phyloP scores from a whole-genome alignment of 1,140 invertebrate species.

The Planococcus citri region DNA sequence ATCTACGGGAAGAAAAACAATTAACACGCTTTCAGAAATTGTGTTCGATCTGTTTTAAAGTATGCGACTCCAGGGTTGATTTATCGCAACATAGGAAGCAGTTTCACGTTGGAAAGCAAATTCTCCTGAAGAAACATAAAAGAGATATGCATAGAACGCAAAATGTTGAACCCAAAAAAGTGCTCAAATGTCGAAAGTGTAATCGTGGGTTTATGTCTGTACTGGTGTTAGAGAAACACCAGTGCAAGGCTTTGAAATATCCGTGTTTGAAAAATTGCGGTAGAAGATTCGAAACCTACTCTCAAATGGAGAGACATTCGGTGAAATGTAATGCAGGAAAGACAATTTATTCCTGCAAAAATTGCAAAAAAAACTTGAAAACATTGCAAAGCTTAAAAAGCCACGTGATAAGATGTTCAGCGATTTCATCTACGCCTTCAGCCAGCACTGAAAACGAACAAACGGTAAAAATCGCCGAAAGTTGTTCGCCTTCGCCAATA shows the following conservation, averaged over 20 bases:
- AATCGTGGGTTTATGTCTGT: neutral
- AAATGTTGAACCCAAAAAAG: neutral
- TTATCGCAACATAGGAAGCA: too few species aligned
- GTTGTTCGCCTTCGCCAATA: too few species aligned
- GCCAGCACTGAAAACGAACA: too few species aligned
- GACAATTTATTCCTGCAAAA: neutral
- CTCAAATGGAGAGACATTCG: neutral
- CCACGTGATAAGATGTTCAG: neutral
- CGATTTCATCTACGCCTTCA: too few species aligned
- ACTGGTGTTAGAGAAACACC: neutral
- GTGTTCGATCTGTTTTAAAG: neutral
- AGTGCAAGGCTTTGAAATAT: neutral
- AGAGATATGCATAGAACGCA: neutral
- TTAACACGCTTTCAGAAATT: neutral
- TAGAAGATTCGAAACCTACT: neutral
- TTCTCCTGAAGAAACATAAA: neutral
- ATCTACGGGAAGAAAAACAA: neutral
- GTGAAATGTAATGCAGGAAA: neutral
- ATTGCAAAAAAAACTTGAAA: neutral
- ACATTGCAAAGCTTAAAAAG: neutral
- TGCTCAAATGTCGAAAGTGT: neutral
- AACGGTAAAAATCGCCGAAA: too few species aligned
- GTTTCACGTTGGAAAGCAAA: neutral
- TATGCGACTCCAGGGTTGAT: neutral
- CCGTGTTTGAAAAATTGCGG: neutral